Percentiles rank a stretch among this genome's conserved stretches.
These are phyloP conservation scores for Corvus moneduloides DNA, from an alignment of 2,113 vertebrate species.

Conservation along the genomic window DNA sequence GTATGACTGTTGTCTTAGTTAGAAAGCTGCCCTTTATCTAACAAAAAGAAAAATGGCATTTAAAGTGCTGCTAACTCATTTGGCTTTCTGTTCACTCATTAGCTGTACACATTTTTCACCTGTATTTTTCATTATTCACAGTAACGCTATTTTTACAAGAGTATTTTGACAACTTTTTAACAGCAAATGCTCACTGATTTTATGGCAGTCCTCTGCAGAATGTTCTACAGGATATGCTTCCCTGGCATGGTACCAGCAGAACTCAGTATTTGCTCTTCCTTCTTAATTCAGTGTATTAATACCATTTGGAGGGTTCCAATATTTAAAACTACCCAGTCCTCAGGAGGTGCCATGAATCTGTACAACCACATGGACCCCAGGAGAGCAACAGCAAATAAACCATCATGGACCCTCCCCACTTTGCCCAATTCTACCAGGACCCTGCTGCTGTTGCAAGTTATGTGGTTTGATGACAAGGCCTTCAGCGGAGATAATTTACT, in stretches of 20 bases:
- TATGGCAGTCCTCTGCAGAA: constrained; percentile 16
- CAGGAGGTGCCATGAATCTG: background rate
- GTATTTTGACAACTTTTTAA: constrained; percentile 55
- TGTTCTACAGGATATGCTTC: constrained; percentile 3
- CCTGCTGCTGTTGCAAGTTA: background rate
- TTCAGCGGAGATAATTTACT: background rate
- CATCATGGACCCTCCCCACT: background rate
- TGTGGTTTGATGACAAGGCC: background rate
- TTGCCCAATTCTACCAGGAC: background rate
- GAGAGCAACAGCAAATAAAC: background rate
- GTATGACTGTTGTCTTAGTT: background rate
- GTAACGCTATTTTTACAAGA: constrained; percentile 35
- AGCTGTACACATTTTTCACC: constrained; percentile 38
- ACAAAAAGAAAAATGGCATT: background rate
- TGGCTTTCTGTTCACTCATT: background rate
- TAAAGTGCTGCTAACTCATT: background rate
- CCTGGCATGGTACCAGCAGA: background rate
- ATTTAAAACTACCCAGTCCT: background rate
- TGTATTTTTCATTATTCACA: constrained; percentile 38
- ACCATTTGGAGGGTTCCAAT: background rate
- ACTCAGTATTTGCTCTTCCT: background rate
- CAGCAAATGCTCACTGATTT: constrained; percentile 26
- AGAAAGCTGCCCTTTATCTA: background rate
- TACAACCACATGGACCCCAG: background rate
- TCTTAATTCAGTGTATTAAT: background rate